Evolutionary conservation across 2,113 vertebrate genomes (phyloP).

Genomic region (Morone saxatilis): DNA sequence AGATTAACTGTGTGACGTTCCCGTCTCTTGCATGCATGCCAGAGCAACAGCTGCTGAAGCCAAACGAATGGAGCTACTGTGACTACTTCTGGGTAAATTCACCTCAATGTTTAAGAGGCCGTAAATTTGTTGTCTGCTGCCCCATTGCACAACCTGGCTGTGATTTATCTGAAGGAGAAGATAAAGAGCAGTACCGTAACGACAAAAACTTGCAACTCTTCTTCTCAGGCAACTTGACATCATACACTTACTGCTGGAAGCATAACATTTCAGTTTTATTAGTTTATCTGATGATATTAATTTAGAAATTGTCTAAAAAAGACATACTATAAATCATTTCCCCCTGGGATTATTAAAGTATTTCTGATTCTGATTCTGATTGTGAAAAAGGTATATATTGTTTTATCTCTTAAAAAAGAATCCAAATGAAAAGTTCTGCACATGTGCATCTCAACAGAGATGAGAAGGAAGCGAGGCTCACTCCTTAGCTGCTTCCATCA

Average conservation of each 20-base stretch:
- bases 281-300: not conserved
- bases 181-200: not conserved
- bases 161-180: not conserved
- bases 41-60: slow-evolving; percentile 97
- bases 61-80: slow-evolving; percentile 98
- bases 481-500: too few relatives aligned
- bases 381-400: too few relatives aligned
- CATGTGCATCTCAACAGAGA: too few relatives aligned
- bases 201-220: not conserved
- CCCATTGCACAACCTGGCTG: not conserved
- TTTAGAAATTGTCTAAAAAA: too few relatives aligned
- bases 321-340: too few relatives aligned
- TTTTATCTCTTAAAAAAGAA: too few relatives aligned
- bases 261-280: not conserved
- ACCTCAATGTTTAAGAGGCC: slow-evolving; percentile 14
- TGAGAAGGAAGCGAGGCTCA: too few relatives aligned
- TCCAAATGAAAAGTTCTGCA: too few relatives aligned
- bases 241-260: not conserved
- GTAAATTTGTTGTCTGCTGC: not conserved
- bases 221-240: not conserved
- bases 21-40: slow-evolving; percentile 90
- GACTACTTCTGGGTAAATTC: slow-evolving; percentile 98
- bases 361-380: too few relatives aligned
- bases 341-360: too few relatives aligned
- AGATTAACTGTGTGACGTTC: slow-evolving; percentile 98